Conservation (phyloP, 2,113 vertebrate genomes). For the Stomatorhinus ivindoensis region DNA sequence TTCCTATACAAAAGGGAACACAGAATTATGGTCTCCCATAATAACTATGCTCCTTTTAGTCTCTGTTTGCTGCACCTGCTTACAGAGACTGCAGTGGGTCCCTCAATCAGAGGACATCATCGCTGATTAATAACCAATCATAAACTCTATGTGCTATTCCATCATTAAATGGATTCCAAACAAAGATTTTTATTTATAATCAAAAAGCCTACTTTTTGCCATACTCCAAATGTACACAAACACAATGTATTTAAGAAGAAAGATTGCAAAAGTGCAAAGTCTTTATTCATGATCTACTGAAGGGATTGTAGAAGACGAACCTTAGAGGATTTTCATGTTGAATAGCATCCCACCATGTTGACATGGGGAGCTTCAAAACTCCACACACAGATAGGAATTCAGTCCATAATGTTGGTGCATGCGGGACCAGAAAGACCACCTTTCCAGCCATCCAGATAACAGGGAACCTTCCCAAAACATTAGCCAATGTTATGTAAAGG, state of each 20-base stretch:
- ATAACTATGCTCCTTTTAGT: background rate
- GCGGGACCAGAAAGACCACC: background rate
- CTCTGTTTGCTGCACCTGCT: background rate
- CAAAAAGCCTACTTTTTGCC: background rate
- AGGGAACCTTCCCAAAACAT: background rate
- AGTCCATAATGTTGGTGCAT: background rate
- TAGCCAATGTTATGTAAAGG: background rate
- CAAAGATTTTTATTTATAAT: background rate
- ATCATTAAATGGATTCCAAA: background rate
- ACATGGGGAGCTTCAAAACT: background rate
- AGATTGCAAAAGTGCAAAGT: background rate
- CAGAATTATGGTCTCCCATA: background rate
- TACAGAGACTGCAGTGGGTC: background rate
- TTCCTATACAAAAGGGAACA: background rate
- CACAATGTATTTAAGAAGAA: background rate
- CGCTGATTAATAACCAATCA: background rate
- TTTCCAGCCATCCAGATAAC: background rate
- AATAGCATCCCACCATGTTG: background rate
- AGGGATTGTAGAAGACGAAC: background rate
- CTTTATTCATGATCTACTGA: background rate
- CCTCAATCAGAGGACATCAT: background rate
- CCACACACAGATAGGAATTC: background rate
- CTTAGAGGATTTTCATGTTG: background rate
- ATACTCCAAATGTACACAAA: background rate
- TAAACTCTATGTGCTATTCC: background rate